phyloP scores from a whole-genome alignment of 1,140 invertebrate genomes.

The honey bee (Apis mellifera) region DNA sequence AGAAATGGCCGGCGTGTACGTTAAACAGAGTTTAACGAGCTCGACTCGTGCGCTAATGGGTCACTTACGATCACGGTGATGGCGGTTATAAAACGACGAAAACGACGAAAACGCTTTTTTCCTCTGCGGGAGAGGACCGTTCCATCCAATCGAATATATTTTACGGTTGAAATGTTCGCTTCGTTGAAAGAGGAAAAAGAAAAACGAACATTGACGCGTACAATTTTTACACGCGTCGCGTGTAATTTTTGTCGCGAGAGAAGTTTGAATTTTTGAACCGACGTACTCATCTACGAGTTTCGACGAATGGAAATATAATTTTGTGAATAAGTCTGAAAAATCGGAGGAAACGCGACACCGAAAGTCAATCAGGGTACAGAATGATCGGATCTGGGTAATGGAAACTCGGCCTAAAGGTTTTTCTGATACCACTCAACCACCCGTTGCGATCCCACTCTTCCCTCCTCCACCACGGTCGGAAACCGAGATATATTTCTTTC shows the following conservation, averaged over 20 bases:
- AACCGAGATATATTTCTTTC: neutral
- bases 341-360: constrained; percentile 46
- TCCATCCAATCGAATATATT: neutral
- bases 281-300: neutral
- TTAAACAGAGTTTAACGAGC: constrained; percentile 25
- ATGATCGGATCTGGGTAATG: constrained; percentile 48
- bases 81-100: constrained; percentile 13
- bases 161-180: no score
- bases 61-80: constrained; percentile 14
- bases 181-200: no score
- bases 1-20: neutral
- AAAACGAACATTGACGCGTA: no score
- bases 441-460: constrained; percentile 50
- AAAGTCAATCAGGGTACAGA: constrained; percentile 68
- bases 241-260: no score
- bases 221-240: no score
- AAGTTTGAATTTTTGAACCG: neutral
- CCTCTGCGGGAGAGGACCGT: neutral
- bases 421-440: constrained; percentile 74
- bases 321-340: neutral
- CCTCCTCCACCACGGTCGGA: neutral
- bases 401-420: constrained; percentile 67
- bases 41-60: neutral
- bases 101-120: constrained; percentile 17
- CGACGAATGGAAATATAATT: neutral